Evolutionary conservation across 1,140 invertebrate species (phyloP).

Genomic region (Plectrocnemia conspersa): DNA sequence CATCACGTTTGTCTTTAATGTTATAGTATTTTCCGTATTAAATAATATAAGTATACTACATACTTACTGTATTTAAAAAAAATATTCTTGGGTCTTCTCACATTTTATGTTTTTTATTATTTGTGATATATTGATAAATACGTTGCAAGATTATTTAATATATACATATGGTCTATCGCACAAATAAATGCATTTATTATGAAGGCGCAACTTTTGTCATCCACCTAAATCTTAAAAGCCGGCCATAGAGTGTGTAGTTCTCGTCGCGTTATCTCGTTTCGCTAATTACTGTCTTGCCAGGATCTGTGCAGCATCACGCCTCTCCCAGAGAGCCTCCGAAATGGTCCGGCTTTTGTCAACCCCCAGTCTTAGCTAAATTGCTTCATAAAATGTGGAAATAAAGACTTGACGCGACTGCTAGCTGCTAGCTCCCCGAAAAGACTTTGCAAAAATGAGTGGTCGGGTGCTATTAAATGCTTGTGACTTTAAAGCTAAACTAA

Average conservation of each 20-base stretch:
- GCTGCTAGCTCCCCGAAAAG: background rate
- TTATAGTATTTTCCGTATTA: too few species aligned
- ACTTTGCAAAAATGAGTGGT: background rate
- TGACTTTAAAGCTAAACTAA: too few species aligned
- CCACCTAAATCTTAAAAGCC: slow-evolving; percentile 19
- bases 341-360: background rate
- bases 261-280: slow-evolving; percentile 19
- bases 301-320: slow-evolving; percentile 7
- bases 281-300: slow-evolving; percentile 25
- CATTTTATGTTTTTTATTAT: too few species aligned
- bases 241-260: slow-evolving; percentile 3
- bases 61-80: too few species aligned
- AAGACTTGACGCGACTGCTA: slow-evolving; percentile 1
- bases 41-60: too few species aligned
- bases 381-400: slow-evolving; percentile 12
- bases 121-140: too few species aligned
- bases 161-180: too few species aligned
- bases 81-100: too few species aligned
- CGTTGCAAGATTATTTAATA: too few species aligned
- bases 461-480: background rate
- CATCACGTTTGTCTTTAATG: too few species aligned
- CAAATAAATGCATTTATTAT: background rate
- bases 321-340: background rate
- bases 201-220: background rate
- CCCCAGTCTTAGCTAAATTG: background rate